phyloP scores from a whole-genome alignment of 2,113 vertebrate genomes.

The Xenopus borealis region DNA sequence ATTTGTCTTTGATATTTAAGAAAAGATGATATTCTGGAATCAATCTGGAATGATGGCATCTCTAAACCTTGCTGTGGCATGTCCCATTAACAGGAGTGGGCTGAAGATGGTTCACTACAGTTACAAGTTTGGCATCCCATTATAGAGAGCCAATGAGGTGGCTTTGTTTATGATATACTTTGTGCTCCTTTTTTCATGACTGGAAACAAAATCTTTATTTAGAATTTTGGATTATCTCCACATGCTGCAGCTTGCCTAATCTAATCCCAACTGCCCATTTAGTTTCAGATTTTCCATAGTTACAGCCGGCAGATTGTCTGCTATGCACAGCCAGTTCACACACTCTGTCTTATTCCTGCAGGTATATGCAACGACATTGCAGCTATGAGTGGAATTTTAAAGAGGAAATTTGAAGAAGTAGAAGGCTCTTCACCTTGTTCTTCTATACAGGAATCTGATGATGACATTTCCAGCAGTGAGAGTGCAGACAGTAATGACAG shows the following conservation, averaged over 20 bases:
- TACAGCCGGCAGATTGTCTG: neutral
- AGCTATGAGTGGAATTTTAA: slow-evolving; percentile 92
- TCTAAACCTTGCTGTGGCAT: too few species aligned
- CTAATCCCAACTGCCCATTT: neutral
- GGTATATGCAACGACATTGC: slow-evolving; percentile 64
- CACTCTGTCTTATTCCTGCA: slow-evolving; percentile 49
- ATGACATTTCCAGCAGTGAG: slow-evolving; percentile 95
- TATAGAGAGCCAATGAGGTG: too few species aligned
- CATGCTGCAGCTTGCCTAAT: neutral
- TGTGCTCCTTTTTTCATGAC: too few species aligned
- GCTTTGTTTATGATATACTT: too few species aligned
- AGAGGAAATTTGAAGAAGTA: slow-evolving; percentile 97
- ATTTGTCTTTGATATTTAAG: too few species aligned
- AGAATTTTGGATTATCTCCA: too few species aligned
- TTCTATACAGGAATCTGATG: slow-evolving; percentile 88
- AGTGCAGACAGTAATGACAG: slow-evolving; percentile 97
- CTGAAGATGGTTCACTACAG: too few species aligned
- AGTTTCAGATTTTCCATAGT: neutral
- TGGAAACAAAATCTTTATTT: too few species aligned
- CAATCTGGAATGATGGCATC: too few species aligned
- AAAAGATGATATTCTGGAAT: too few species aligned
- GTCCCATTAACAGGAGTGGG: too few species aligned
- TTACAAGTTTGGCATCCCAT: too few species aligned
- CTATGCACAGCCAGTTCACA: neutral
- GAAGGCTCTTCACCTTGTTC: slow-evolving; percentile 95